phyloP scores from a whole-genome alignment of 1,140 invertebrate species.

The Triops cancriformis region DNA sequence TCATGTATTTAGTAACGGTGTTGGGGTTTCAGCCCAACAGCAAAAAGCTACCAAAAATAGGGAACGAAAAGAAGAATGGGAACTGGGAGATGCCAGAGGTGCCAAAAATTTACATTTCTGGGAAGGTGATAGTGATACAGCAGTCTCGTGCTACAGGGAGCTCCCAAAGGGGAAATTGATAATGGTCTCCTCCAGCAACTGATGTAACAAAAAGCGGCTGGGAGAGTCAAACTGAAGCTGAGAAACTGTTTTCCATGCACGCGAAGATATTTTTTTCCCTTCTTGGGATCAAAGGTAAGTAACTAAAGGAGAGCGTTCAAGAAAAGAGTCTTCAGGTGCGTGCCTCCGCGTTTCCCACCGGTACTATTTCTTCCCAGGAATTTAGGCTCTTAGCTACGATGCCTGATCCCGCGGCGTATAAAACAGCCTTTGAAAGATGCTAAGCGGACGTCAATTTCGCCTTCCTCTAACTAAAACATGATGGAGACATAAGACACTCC shows the following conservation, averaged over 20 bases:
- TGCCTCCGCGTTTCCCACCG: neutral
- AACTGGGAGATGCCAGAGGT: neutral
- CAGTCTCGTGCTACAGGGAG: neutral
- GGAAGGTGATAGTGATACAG: constrained; percentile 9
- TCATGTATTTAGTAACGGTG: constrained; percentile 10
- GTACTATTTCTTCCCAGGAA: neutral
- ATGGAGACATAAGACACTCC: too few relatives aligned
- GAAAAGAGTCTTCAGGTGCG: neutral
- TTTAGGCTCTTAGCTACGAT: neutral
- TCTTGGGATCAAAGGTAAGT: neutral
- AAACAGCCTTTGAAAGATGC: constrained; percentile 22
- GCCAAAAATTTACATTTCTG: constrained; percentile 1
- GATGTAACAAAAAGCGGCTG: neutral
- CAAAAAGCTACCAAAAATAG: too few relatives aligned
- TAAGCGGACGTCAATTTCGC: constrained; percentile 21
- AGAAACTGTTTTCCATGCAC: neutral
- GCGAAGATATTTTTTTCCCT: neutral
- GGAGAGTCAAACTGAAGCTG: neutral
- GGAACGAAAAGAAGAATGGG: neutral
- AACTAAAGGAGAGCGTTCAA: neutral
- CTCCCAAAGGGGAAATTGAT: neutral
- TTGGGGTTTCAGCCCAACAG: neutral
- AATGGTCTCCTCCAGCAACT: neutral
- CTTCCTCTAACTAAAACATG: constrained; percentile 16
- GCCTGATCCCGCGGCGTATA: constrained; percentile 20